A percentile compares a stretch with the other conserved stretches of the same genome.
Conservation (phyloP, 1,140 invertebrate species). For the Drosophila sproati region DNA sequence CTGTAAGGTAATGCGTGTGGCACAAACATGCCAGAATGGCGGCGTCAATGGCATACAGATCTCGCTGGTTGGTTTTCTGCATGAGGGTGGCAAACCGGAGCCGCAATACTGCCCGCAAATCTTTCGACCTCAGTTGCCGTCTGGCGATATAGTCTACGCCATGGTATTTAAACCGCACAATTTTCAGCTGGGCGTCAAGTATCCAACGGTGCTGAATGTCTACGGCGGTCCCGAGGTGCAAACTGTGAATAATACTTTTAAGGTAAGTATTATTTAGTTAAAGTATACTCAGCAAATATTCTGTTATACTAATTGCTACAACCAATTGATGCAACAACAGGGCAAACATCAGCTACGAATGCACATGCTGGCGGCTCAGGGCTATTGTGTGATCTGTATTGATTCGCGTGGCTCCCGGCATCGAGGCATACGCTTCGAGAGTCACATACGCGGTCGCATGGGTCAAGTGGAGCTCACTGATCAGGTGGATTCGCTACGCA, state of each 20-base stretch:
- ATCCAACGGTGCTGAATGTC: constrained; percentile 97
- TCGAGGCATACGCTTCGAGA: constrained; percentile 96
- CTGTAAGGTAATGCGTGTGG: constrained; percentile 92
- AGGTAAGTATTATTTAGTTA: constrained; percentile 86
- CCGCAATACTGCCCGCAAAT: constrained; percentile 89
- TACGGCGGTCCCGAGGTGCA: constrained; percentile 99
- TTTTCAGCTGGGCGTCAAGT: constrained; percentile 90
- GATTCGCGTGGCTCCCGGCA: constrained; percentile 97
- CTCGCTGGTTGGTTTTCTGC: constrained; percentile 89
- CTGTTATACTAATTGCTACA: constrained; percentile 21
- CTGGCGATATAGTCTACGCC: constrained; percentile 92
- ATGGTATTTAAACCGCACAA: constrained; percentile 96
- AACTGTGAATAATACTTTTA: constrained; percentile 97
- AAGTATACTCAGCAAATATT: constrained; percentile 2
- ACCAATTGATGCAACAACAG: constrained; percentile 82
- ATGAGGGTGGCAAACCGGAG: constrained; percentile 88
- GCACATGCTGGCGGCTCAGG: constrained; percentile 97
- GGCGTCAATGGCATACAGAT: constrained; percentile 88
- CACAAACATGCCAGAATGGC: constrained; percentile 85
- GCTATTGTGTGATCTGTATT: constrained; percentile 97
- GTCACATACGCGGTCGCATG: constrained; percentile 94
- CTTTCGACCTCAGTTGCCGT: constrained; percentile 89
- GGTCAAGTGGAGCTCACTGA: constrained; percentile 98
- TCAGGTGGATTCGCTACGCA: constrained; percentile 97
- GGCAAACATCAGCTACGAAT: constrained; percentile 95